Conservation (phyloP, 2,113 vertebrate species). For the Vanacampus margaritifer region DNA sequence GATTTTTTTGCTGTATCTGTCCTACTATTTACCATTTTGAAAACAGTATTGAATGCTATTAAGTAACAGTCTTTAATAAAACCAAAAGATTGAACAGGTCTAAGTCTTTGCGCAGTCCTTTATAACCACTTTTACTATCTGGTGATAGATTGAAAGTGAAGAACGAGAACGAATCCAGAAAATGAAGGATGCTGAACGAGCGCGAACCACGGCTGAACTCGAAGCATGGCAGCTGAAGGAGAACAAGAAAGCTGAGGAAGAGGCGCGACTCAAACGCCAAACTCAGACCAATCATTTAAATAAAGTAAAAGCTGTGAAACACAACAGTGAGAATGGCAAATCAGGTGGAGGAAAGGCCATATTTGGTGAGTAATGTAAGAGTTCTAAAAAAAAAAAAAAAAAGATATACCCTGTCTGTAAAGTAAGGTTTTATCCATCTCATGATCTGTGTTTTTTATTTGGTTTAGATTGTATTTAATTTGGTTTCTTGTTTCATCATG, state of each 20-base stretch:
- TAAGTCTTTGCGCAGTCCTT: background rate
- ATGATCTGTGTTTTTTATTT: no score
- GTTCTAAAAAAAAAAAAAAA: background rate
- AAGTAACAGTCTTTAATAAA: background rate
- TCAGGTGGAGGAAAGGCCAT: constrained; percentile 19
- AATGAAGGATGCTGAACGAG: constrained; percentile 79
- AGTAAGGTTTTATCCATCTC: no score
- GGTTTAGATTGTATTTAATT: no score
- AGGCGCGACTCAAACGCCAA: constrained; percentile 33
- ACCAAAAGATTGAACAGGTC: background rate
- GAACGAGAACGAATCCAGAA: constrained; percentile 80
- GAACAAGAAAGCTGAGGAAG: constrained; percentile 56
- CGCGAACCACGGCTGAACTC: constrained; percentile 77
- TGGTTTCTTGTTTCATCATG: no score
- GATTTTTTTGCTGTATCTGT: background rate
- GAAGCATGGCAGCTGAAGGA: constrained; percentile 77
- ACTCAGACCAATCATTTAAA: constrained; percentile 36
- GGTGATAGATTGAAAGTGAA: constrained; percentile 82
- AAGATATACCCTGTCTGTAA: no score
- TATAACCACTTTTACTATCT: background rate
- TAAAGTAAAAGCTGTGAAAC: constrained; percentile 3
- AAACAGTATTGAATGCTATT: background rate
- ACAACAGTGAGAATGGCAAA: constrained; percentile 36
- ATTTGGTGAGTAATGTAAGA: constrained; percentile 28
- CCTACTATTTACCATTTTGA: background rate